phyloP scores from a whole-genome alignment of 2,888 invertebrate genomes.

The Tetheella fluctuosa region DNA sequence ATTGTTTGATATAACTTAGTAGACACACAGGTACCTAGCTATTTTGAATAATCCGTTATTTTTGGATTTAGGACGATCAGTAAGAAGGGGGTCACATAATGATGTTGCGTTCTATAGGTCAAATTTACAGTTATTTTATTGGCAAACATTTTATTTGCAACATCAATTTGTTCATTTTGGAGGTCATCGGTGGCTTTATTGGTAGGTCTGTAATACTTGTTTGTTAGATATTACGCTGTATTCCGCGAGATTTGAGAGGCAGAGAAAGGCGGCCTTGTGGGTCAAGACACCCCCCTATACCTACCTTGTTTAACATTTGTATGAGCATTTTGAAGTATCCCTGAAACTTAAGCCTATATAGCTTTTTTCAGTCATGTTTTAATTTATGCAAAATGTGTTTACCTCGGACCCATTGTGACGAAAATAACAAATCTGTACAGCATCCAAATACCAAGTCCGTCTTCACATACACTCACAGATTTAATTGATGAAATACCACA shows the following conservation, averaged over 20 bases:
- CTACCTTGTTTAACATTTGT: background rate
- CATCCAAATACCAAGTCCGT: background rate
- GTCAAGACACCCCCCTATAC: constrained; percentile 21
- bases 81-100: background rate
- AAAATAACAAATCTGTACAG: constrained; percentile 32
- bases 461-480: background rate
- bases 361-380: background rate
- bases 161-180: background rate
- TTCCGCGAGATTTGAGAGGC: constrained; percentile 19
- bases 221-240: constrained; percentile 7
- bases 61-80: background rate
- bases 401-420: constrained; percentile 71
- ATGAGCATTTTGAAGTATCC: background rate
- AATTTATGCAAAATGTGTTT: constrained; percentile 21
- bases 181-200: background rate
- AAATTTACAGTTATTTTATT: background rate
- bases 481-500: background rate
- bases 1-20: too few relatives aligned
- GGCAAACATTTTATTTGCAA: background rate
- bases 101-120: background rate
- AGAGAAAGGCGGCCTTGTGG: constrained; percentile 17
- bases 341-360: background rate
- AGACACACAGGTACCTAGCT: too few relatives aligned
- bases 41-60: background rate
- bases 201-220: background rate